phyloP scores from a whole-genome alignment of 2,113 vertebrate species.

The Artemisiospiza belli region DNA sequence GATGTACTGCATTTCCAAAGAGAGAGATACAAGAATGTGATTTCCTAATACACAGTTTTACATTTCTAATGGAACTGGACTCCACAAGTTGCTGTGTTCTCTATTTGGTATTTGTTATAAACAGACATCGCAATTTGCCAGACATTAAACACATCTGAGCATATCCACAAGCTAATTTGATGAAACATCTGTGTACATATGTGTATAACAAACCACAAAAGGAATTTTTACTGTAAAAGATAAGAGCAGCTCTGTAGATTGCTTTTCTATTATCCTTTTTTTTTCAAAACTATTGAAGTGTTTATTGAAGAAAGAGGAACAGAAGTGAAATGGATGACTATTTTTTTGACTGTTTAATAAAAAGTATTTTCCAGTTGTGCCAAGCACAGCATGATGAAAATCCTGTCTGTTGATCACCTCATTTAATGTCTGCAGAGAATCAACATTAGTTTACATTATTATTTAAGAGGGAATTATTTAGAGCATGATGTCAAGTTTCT shows the following conservation, averaged over 20 bases:
- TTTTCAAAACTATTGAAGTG: background rate
- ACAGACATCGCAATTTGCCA: background rate
- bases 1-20: background rate
- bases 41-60: background rate
- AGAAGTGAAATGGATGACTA: background rate
- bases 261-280: background rate
- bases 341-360: background rate
- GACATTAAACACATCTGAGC: background rate
- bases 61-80: background rate
- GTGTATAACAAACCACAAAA: background rate
- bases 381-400: background rate
- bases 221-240: conserved; percentile 29
- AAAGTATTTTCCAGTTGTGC: background rate
- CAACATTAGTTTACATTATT: background rate
- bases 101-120: conserved; percentile 25
- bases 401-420: background rate
- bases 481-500: background rate
- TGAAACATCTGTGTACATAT: conserved; percentile 25
- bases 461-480: conserved; percentile 5
- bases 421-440: background rate
- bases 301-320: background rate
- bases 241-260: background rate
- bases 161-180: background rate
- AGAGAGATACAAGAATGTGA: background rate
- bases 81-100: conserved; percentile 15